phyloP scores from a whole-genome alignment of 2,888 invertebrate genomes.

The Agrypnus murinus region DNA sequence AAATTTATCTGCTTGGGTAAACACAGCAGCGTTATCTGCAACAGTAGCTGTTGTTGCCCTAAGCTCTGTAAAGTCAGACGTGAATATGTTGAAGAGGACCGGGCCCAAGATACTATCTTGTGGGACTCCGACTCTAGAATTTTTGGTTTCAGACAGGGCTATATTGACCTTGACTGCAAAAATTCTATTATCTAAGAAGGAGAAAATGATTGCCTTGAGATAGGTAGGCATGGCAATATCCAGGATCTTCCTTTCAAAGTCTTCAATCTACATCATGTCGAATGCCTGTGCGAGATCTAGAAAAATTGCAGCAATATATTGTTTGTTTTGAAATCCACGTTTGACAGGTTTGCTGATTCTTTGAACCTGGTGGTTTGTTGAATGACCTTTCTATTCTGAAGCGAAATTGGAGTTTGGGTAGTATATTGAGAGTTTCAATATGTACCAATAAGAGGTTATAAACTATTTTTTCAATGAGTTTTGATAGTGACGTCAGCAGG shows the following conservation, averaged over 20 bases:
- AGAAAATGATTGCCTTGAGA: no score
- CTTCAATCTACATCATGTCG: no score
- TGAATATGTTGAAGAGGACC: neutral
- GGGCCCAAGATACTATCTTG: neutral
- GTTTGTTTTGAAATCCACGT: neutral
- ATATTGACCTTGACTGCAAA: neutral
- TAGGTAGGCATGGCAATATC: no score
- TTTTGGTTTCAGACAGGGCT: no score
- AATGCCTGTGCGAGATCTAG: slow-evolving; percentile 7
- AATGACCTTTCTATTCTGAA: neutral
- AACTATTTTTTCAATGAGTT: no score
- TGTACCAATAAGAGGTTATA: neutral
- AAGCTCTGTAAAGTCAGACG: neutral
- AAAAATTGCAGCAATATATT: slow-evolving; percentile 10
- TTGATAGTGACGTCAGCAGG: no score
- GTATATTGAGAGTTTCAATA: neutral
- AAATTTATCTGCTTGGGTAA: slow-evolving; percentile 1
- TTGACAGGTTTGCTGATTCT: neutral
- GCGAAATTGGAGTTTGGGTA: neutral
- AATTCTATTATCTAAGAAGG: neutral
- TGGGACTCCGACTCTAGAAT: no score
- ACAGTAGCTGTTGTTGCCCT: neutral
- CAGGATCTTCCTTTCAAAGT: neutral
- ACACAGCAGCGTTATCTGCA: neutral
- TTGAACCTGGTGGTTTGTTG: slow-evolving; percentile 14